Base-by-base conservation (phyloP, 1,140 invertebrate genomes). In the Drosophila lacteicornis region DNA sequence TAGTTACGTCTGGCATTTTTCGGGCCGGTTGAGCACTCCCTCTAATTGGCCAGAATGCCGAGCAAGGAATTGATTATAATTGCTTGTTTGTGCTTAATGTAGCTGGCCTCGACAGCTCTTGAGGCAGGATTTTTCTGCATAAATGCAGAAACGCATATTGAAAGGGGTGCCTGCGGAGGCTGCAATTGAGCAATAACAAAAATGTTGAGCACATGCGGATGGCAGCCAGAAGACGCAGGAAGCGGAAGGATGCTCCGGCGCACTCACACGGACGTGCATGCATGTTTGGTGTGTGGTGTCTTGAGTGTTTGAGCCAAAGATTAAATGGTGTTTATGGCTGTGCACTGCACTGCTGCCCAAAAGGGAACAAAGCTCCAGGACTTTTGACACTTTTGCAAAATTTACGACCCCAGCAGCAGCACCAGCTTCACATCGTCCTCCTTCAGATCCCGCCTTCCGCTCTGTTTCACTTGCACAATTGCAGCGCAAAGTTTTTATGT, bases 241-340 rank as follows among this genome's bases (percentile, higher is more conserved):
- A 51, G 33, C 76, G 62, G 66, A 71, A 70, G 59, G 42, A 80
- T 43, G 36, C 63, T 60, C 33, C 67, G 58, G 42, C 38, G 45
- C 63, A 63, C 55, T 46, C 69, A 68, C 57, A 50, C 66, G 47
- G 33, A 83, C 43, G 61, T 25, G 59, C 47, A 65, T 68, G 59
- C 47, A 70, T 68, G 68, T 65, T 63, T 47, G 67, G 49, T 51
- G 49, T 55, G 49, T 75, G 42, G 27, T 56, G 56, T 77, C 70
- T 90, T 85, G 79, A 90, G 85, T 91, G 82, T 85, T 85, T 90
- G 86, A 90, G 81, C 81, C 85, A 88, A 82, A 88, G 85, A 88
- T 88, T 88, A 88, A 88, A 88, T 88, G 85, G 85, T 91, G 85
- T 88, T 88, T 88, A 88, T 90, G 75, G 82, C 79, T 80, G 74